Conservation (phyloP, 1,140 invertebrate genomes). For the Zaprionus ghesquierei region DNA sequence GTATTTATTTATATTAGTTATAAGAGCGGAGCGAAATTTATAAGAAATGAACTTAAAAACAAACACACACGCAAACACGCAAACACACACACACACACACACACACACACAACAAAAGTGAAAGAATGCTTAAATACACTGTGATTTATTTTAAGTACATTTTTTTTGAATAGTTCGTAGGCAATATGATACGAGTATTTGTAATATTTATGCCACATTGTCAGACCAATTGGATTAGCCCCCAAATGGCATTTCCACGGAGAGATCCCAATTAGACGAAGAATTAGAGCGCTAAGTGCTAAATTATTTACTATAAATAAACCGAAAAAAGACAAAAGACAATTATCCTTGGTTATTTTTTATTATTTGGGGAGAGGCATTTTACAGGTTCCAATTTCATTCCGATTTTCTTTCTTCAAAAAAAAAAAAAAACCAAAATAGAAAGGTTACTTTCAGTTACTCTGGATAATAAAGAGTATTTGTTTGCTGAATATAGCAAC, state of each 20-base stretch:
- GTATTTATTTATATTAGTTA: conserved; percentile 28
- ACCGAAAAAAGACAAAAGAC: conserved; percentile 4
- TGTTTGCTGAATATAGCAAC: too few species aligned
- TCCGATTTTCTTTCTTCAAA: too few species aligned
- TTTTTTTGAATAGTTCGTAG: conserved; percentile 72
- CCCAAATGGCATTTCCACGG: too few species aligned
- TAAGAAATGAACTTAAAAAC: neutral
- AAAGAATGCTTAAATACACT: conserved; percentile 68
- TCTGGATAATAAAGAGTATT: too few species aligned
- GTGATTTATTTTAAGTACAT: conserved; percentile 79
- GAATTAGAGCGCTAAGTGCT: neutral
- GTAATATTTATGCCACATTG: conserved; percentile 30
- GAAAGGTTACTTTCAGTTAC: too few species aligned
- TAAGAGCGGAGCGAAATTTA: neutral
- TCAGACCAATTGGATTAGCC: neutral
- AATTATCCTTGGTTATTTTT: too few species aligned
- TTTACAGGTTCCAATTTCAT: too few species aligned
- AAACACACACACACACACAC: too few species aligned
- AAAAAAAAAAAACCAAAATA: too few species aligned
- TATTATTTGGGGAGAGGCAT: too few species aligned
- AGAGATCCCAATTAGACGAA: neutral
- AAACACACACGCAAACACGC: too few species aligned
- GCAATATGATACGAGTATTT: conserved; percentile 23
- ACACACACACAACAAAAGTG: neutral
- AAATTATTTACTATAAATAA: conserved; percentile 13